Percentiles rank a stretch among this genome's conserved stretches.
Conservation (phyloP, 2,888 invertebrate genomes). For the Bursaphelenchus okinawaensis region DNA sequence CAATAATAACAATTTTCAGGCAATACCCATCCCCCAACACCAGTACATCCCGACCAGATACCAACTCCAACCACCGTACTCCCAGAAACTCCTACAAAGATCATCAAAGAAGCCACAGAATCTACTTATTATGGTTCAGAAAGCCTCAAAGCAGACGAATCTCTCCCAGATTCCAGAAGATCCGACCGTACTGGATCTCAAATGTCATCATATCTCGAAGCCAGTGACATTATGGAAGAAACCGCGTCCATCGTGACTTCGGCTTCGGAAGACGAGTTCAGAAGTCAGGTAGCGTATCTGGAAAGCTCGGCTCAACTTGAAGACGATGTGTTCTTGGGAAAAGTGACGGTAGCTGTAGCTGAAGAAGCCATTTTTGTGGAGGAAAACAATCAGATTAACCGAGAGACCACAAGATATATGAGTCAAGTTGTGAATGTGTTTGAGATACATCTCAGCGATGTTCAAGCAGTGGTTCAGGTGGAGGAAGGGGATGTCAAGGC, state of each 20-base stretch:
- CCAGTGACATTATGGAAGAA: not conserved
- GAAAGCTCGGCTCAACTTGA: constrained; percentile 1
- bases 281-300: constrained; percentile 8
- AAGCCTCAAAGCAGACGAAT: not conserved
- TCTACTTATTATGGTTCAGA: not conserved
- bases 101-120: not conserved
- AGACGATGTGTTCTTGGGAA: constrained; percentile 10
- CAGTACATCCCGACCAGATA: not conserved
- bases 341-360: constrained; percentile 15
- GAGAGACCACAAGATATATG: constrained; percentile 5
- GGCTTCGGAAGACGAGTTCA: constrained; percentile 26
- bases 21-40: not conserved
- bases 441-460: constrained; percentile 9
- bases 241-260: constrained; percentile 12
- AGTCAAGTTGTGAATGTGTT: constrained; percentile 4
- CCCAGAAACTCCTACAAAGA: not conserved
- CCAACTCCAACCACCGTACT: not conserved
- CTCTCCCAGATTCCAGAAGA: not conserved
- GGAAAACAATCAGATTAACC: not conserved
- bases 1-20: too few relatives aligned
- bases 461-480: constrained; percentile 15
- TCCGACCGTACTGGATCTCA: not conserved
- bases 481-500: constrained; percentile 8
- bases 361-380: constrained; percentile 19
- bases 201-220: not conserved